Conservation (phyloP, 2,888 invertebrate genomes). For the Gisinianus flammeolus region DNA sequence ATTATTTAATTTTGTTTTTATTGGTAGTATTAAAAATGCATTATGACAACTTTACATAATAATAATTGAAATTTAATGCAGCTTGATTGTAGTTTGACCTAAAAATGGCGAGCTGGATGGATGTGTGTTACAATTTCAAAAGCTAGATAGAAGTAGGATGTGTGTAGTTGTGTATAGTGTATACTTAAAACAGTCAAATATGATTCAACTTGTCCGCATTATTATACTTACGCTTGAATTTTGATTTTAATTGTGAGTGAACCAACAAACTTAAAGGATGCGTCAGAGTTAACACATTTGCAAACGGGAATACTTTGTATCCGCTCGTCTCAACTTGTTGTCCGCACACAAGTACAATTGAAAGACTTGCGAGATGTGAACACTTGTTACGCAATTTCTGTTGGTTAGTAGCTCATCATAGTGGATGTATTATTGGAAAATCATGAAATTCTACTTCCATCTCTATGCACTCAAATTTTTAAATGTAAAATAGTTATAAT, state of each 20-base stretch:
- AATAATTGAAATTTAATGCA: not conserved
- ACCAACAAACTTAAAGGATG: not conserved
- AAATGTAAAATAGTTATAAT: not conserved
- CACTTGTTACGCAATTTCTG: not conserved
- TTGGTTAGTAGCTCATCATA: not conserved
- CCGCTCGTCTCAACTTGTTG: not conserved
- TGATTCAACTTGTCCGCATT: too few relatives aligned
- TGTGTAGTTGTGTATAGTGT: too few relatives aligned
- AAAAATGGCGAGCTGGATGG: not conserved
- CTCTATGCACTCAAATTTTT: not conserved
- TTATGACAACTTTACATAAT: not conserved
- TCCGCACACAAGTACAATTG: not conserved
- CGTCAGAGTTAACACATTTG: not conserved
- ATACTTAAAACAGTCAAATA: too few relatives aligned
- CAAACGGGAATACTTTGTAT: not conserved
- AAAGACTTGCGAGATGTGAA: not conserved
- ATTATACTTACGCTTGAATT: not conserved
- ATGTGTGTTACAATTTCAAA: not conserved
- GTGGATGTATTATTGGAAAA: not conserved
- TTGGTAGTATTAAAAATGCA: not conserved
- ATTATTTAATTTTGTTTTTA: too few relatives aligned
- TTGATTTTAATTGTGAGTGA: not conserved
- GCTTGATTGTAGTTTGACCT: not conserved
- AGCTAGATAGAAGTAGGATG: not conserved
- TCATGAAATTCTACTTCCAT: not conserved